Evolutionary conservation across 2,888 invertebrate genomes (phyloP).

Genomic region (Drosophila macrospina): DNA sequence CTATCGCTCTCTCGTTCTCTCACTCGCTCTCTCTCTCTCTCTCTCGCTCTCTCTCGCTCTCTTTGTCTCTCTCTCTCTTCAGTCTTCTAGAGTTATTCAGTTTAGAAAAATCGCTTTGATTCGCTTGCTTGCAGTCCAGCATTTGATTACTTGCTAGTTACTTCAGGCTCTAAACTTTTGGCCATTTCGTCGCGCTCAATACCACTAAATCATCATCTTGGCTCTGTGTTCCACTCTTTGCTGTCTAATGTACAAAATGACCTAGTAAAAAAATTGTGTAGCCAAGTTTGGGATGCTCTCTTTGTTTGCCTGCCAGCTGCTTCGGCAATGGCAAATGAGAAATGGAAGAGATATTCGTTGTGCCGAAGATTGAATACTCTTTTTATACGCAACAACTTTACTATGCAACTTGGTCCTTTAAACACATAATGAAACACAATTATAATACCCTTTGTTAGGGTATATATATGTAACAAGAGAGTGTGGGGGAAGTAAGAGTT

Average conservation of each 20-base stretch:
- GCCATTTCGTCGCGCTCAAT: background rate
- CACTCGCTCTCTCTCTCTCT: too few species aligned
- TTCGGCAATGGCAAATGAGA: background rate
- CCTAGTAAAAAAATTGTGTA: conserved; percentile 4
- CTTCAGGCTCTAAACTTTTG: background rate
- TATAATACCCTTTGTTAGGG: too few species aligned
- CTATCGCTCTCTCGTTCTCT: too few species aligned
- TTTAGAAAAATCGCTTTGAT: too few species aligned
- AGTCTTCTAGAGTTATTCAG: background rate
- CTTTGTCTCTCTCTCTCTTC: too few species aligned
- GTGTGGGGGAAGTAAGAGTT: background rate
- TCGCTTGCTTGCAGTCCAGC: too few species aligned
- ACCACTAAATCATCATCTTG: background rate
- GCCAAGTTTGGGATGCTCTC: background rate
- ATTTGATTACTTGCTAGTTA: too few species aligned
- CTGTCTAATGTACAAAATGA: conserved; percentile 1
- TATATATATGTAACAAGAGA: too few species aligned
- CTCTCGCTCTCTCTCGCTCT: too few species aligned
- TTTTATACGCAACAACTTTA: too few species aligned
- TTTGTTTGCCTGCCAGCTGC: background rate
- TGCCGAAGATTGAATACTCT: background rate
- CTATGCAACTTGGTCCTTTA: too few species aligned
- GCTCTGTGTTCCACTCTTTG: background rate
- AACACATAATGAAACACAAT: too few species aligned
- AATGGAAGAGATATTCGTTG: background rate